phyloP scores from a whole-genome alignment of 2,113 vertebrate genomes.

The Chrysochloris asiatica region DNA sequence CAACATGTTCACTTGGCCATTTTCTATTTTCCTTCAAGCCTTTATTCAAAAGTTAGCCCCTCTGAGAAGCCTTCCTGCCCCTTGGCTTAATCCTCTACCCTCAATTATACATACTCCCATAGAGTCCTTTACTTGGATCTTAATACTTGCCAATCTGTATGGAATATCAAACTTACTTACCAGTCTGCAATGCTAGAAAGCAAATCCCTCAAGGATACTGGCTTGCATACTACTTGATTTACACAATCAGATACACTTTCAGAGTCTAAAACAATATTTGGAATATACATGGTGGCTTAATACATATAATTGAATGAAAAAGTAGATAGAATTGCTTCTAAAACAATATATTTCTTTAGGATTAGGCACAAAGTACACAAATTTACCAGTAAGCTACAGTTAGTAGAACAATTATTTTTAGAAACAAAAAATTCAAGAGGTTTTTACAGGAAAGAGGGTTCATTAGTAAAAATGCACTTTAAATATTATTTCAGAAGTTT shows the following conservation, averaged over 20 bases:
- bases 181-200: neutral
- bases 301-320: neutral
- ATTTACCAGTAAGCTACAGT: neutral
- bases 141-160: neutral
- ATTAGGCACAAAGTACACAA: neutral
- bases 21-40: neutral
- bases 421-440: conserved; percentile 29
- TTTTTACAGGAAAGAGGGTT: neutral
- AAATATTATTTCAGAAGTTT: conserved; percentile 1
- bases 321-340: neutral
- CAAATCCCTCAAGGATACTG: neutral
- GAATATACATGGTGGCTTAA: neutral
- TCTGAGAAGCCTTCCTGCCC: neutral
- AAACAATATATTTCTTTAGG: neutral
- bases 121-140: neutral
- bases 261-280: neutral
- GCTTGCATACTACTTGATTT: neutral
- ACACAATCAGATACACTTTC: neutral
- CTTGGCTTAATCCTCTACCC: neutral
- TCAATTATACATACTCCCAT: neutral
- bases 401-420: conserved; percentile 29
- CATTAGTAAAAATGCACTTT: neutral
- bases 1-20: neutral
- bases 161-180: neutral
- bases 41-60: no score